Evolutionary conservation across 2,888 invertebrate species (phyloP), one percentile per base, ranked within the genome.

Genomic region (Synergus umbraculus): DNA sequence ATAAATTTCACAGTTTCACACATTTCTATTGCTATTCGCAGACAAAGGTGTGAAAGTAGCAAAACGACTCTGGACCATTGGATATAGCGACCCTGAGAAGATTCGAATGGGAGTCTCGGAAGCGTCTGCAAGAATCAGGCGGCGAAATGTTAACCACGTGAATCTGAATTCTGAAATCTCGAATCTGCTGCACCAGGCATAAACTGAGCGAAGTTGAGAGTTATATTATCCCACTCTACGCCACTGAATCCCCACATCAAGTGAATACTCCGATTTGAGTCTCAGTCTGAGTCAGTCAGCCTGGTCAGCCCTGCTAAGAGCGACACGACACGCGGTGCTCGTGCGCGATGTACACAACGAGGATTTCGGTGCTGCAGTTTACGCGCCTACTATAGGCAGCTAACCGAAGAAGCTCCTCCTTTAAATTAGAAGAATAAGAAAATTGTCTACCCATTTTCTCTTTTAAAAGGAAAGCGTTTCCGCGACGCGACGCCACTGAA

Each of bases 291-390:
- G 66, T 66, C 44, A 66, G 66, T 66, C 66, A 66, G 43, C 66
- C 66, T 66, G 66, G n/a, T 63, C 29, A 46, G 46, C 46, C 10
- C 63, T 63, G 41, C 10, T 9, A 43, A n/a, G 66, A 66, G 66
- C 41, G 43, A 69, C 49, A 49, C 46, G 49, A 69, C 49, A 49
- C 29, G 46, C 49, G 49, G 49, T 37, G 69, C 69, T 69, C 69
- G 69, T 49, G 69, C 69, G 49, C 69, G 29, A 49, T 54, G 69
- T 69, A 49, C 15, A 69, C 69, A 69, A 69, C 29, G 69, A 69
- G 69, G 49, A 69, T 49, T 54, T 69, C 69, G 69, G 69, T 22
- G 69, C 69, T 69, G 69, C 69, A 69, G 69, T 69, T 69, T 69
- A 69, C 49, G 29, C 69, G 22, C 37, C 69, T 46, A 67, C 46